Conservation (phyloP, 2,888 invertebrate species). For the Lycaena phlaeas region DNA sequence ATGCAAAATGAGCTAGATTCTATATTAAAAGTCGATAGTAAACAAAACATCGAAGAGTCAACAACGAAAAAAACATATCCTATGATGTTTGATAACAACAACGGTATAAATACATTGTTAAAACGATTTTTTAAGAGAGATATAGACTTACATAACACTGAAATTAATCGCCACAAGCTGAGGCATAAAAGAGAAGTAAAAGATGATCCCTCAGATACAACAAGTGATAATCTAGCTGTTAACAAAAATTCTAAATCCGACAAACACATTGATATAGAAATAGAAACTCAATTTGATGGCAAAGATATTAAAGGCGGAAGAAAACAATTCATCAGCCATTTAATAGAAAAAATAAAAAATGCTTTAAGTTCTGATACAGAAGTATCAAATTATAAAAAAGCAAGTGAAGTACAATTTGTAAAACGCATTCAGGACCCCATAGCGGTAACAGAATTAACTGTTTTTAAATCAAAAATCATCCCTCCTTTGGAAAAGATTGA, state of each 20-base stretch:
- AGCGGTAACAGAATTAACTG: constrained; percentile 19
- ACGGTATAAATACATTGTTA: neutral
- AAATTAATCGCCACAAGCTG: neutral
- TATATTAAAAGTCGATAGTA: constrained; percentile 7
- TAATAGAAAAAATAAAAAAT: constrained; percentile 53
- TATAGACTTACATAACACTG: neutral
- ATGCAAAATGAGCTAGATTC: constrained; percentile 18
- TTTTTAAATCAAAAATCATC: constrained; percentile 23
- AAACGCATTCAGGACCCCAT: constrained; percentile 47
- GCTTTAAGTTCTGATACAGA: constrained; percentile 39
- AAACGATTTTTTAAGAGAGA: neutral
- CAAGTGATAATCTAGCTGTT: neutral
- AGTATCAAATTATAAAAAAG: constrained; percentile 20
- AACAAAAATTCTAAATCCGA: constrained; percentile 9
- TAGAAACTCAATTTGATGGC: constrained; percentile 58
- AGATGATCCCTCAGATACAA: neutral
- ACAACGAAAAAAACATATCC: neutral
- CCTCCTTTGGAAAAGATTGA: constrained; percentile 23
- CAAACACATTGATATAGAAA: constrained; percentile 35
- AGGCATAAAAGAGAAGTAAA: neutral
- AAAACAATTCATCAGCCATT: constrained; percentile 41
- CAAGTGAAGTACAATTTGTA: constrained; percentile 34
- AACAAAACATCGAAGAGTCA: constrained; percentile 7
- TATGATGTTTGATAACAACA: neutral
- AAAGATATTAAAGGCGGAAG: constrained; percentile 49